Conservation (phyloP, 2,113 vertebrate genomes). For the Callithrix jacchus region DNA sequence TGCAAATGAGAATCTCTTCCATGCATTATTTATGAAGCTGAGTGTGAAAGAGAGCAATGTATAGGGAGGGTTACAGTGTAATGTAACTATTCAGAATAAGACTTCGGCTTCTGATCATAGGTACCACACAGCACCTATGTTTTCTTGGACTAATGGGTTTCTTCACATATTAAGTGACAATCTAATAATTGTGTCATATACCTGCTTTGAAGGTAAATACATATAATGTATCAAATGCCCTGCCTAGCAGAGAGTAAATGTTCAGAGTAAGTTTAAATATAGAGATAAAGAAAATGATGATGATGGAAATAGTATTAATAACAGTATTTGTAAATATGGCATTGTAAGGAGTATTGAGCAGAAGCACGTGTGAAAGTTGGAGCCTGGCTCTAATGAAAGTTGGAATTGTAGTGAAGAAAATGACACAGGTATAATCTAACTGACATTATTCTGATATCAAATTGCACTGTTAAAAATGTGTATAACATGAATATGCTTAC, state of each 20-base stretch:
- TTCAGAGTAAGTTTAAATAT: not conserved
- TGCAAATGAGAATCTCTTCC: not conserved
- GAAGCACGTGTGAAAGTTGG: not conserved
- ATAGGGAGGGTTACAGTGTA: rapidly evolving
- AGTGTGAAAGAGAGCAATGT: not conserved
- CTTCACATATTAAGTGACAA: not conserved
- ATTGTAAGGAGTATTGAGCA: not conserved
- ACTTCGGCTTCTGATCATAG: not conserved
- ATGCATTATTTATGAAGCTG: not conserved
- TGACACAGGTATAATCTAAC: not conserved
- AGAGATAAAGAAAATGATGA: not conserved
- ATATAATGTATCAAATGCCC: not conserved
- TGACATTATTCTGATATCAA: not conserved
- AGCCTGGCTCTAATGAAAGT: not conserved
- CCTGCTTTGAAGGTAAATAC: not conserved
- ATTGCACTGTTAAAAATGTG: not conserved
- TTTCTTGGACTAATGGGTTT: not conserved
- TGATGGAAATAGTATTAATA: not conserved
- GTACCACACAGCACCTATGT: too few relatives aligned
- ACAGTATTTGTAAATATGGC: not conserved
- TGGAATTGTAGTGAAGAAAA: not conserved
- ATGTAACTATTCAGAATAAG: rapidly evolving
- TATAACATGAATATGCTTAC: not conserved
- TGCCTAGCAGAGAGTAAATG: not conserved
- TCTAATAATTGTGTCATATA: not conserved